Base-by-base conservation (phyloP, 2,797 vertebrate genomes). In the Epinephelus coioides region DNA sequence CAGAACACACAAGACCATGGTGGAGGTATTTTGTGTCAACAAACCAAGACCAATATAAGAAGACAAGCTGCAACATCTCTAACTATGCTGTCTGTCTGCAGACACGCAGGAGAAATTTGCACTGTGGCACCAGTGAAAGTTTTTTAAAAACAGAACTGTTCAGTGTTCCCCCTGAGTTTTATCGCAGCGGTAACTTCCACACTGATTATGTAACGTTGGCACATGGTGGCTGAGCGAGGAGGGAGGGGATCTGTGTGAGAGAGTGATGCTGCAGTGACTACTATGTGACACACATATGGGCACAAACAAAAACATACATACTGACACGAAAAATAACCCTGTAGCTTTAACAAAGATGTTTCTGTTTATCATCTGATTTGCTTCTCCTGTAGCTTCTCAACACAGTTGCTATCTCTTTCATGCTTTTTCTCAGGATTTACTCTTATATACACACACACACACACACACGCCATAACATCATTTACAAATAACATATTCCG, bases 151-250 rank as follows among this genome's bases (percentile, higher is more conserved):
- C 55, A 81, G 60, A 50, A 49, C n/a, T 12, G 43, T 46, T 76
- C 25, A 68, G 47, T 50, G 79, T 75, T 60, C 19, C 21, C 3
- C 18, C 17, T 18, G 4, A 49, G 69, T 82, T 83, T 82, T 54
- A 83, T 81, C 8, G 11, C 79, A 82, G 77, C 61, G 0, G 73
- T 53, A 74, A 86, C 82, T 78, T 86, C 81, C 70, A 84, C 81
- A 60, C 19, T 43, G 81, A 80, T 92, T 92, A 93, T 90, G 78
- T 88, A 93, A 90, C 75, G 64, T 50, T 61, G 69, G 82, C 82
- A 92, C 61, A 63, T 84, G 84, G 81, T 64, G 76, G 69, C 55
- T 68, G 73, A 78, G 46, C 17, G 61, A 62, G 73, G 73, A 77
- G 73, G 78, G 81, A 72, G 76, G 73, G 66, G 23, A 68, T 75